Conservation (phyloP, 1,140 invertebrate genomes). For the Drosophila paulistorum region DNA sequence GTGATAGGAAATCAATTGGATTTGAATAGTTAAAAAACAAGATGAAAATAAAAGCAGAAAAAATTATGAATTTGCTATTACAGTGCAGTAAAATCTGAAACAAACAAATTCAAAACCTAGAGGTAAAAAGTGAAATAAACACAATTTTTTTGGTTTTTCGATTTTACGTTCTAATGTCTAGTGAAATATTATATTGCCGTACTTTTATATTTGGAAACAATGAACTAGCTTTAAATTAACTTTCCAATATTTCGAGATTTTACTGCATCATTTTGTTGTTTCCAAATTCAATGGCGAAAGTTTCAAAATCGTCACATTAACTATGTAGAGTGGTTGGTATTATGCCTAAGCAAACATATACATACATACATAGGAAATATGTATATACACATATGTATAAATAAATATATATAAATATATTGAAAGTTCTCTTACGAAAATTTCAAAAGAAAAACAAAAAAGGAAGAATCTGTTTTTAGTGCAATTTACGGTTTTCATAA, state of each 20-base stretch:
- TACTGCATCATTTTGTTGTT: conserved; percentile 1
- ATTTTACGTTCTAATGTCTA: too few relatives aligned
- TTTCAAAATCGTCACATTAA: conserved; percentile 9
- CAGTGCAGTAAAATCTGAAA: neutral
- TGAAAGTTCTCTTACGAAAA: conserved; percentile 47
- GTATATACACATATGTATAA: neutral
- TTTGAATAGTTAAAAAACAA: conserved; percentile 15
- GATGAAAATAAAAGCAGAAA: conserved; percentile 14
- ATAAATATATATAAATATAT: conserved; percentile 27
- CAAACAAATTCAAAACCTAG: neutral
- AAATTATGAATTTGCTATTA: neutral
- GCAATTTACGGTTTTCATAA: conserved; percentile 82
- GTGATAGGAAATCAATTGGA: conserved; percentile 5
- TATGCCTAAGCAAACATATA: neutral
- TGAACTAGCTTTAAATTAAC: neutral
- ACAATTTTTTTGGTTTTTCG: neutral
- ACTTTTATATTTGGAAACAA: neutral
- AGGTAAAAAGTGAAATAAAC: neutral
- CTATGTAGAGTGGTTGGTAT: conserved; percentile 13
- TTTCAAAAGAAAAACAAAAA: neutral
- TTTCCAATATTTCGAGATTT: conserved; percentile 4
- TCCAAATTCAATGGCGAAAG: neutral
- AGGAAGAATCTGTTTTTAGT: conserved; percentile 67
- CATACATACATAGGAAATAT: neutral
- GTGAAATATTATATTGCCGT: neutral